These are phyloP conservation scores for Lissonota sp. DNA, from an alignment of 2,888 invertebrate species.

Conservation along the genomic window DNA sequence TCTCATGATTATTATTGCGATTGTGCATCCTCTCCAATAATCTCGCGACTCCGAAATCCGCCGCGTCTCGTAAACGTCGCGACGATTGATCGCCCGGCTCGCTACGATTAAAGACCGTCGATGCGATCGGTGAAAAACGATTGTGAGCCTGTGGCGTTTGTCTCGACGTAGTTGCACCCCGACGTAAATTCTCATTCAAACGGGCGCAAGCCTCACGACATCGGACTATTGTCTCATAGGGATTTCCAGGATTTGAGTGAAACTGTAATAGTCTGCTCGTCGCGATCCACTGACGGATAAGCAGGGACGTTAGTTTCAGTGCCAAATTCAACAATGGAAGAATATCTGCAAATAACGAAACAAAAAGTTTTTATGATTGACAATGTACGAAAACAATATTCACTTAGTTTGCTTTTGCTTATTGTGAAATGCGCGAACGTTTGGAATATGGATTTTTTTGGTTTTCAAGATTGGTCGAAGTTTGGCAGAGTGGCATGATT, in stretches of 20 bases:
- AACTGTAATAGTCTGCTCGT: conserved; percentile 1
- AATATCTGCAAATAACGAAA: conserved; percentile 56
- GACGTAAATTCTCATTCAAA: background rate
- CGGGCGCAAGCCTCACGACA: conserved; percentile 1
- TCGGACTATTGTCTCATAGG: background rate
- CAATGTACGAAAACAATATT: too few species aligned
- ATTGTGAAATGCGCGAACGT: too few species aligned
- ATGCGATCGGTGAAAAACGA: conserved; percentile 10
- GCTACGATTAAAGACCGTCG: background rate
- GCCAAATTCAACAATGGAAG: conserved; percentile 81
- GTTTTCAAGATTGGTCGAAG: background rate
- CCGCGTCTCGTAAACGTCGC: background rate
- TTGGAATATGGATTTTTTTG: background rate
- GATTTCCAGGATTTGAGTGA: background rate
- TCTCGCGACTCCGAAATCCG: background rate
- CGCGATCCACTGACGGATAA: conserved; percentile 76
- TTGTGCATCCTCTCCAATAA: background rate
- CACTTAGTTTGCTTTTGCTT: too few species aligned
- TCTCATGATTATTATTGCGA: background rate
- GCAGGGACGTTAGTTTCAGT: conserved; percentile 84
- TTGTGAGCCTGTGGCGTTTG: background rate
- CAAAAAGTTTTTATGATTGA: too few species aligned
- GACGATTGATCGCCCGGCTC: background rate
- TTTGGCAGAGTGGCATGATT: background rate
- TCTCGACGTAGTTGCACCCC: background rate